These are phyloP conservation scores for Dryobota labecula DNA, from an alignment of 2,888 invertebrate genomes.

Conservation along the genomic window DNA sequence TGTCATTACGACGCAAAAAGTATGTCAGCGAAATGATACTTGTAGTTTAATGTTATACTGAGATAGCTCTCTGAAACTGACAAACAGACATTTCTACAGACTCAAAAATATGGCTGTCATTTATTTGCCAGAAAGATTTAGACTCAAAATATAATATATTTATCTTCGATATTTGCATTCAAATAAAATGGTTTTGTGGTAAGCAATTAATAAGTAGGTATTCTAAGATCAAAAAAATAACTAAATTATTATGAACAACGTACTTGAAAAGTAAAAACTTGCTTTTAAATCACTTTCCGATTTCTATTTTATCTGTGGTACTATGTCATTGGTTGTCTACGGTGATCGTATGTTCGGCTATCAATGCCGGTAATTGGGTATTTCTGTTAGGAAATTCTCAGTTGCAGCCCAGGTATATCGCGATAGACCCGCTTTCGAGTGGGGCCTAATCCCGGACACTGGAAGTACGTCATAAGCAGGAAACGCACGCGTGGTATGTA, in stretches of 20 bases:
- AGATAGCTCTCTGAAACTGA: neutral
- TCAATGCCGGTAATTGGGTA: conserved; percentile 51
- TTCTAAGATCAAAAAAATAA: neutral
- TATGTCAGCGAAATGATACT: no score
- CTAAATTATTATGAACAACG: neutral
- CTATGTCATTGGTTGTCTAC: conserved; percentile 27
- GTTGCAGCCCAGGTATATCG: conserved; percentile 48
- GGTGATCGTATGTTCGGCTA: conserved; percentile 31
- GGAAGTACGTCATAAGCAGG: conserved; percentile 33
- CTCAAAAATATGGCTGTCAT: neutral
- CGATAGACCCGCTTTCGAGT: conserved; percentile 45
- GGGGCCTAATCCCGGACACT: conserved; percentile 39
- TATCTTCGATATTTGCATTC: neutral
- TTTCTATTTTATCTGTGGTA: conserved; percentile 33
- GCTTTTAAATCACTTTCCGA: neutral
- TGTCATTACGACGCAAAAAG: neutral
- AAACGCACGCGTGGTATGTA: conserved; percentile 49
- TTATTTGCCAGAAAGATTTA: neutral
- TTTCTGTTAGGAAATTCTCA: conserved; percentile 55
- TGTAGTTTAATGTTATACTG: no score
- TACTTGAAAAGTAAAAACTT: neutral
- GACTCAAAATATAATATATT: neutral
- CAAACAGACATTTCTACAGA: neutral
- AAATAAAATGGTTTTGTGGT: neutral
- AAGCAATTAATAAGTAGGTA: neutral